Evolutionary conservation across 1,140 invertebrate species (phyloP), one percentile per base, ranked within the genome.

Genomic region (Hormaphis cornu): DNA sequence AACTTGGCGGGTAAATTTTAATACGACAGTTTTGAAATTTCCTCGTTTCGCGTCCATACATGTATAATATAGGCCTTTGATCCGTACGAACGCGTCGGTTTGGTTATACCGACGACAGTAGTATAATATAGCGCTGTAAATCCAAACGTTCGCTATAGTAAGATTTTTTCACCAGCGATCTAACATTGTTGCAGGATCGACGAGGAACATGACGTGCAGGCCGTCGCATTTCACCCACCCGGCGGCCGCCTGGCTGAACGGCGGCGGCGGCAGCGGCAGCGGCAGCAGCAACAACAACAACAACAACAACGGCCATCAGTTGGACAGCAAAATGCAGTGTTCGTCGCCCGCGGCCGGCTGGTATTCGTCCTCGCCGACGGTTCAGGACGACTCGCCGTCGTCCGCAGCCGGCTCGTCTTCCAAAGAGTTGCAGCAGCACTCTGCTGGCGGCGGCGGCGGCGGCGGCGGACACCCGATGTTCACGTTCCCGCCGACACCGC

Each of bases 401-500:
- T 46, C 58, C 8, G 70, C 26, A 16, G 56, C 35, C 16, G 30
- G 44, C 9, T 69, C 71, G 12, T 50, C 54, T 14, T 35, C 59
- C 35, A 69, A 59, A 50, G 69, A 69, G n/a, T 28, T 48, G 52
- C 52, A 69, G 52, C 52, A 69, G 61, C 70, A 71, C 20, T 71
- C 58, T 7, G 46, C 22, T 14, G 61, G 70, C 2, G 53, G 66
- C 33, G 12, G 33, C 37, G 44, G 44, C 71, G 26, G 48, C 61
- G 20, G 69, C 40, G 28, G 56, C 37, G 61, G 61, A 37, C 72
- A 74, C 30, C 72, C 73, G 14, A 74, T 74, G 73, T 74, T 74
- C 72, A 74, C 71, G 48, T 74, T 73, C 42, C 73, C 73, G 12
- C 73, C 73, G 18, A 74, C 73, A 37, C 73, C 73, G 22, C 73